Conservation (phyloP, 2,797 vertebrate genomes). For the Gambelia wislizenii region DNA sequence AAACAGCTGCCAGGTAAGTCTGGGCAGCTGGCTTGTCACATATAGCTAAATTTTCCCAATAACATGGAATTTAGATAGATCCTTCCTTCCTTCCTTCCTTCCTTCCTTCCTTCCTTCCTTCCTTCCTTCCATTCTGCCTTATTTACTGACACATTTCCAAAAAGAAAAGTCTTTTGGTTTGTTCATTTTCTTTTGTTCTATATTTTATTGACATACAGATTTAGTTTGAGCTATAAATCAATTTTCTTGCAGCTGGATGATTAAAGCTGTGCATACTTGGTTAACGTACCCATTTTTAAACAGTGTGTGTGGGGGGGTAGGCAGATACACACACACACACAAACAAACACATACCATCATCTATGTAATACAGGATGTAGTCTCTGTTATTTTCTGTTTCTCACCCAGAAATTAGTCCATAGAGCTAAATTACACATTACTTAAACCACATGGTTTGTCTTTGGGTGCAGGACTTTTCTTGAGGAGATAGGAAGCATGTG, state of each 20-base stretch:
- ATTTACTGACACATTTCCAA: not conserved
- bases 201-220: conserved; percentile 3
- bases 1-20: too few species aligned
- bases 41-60: too few species aligned
- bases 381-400: not conserved
- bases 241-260: not conserved
- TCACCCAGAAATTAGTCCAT: not conserved
- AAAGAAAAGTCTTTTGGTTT: not conserved
- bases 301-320: not conserved
- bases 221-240: not conserved
- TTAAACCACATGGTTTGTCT: not conserved
- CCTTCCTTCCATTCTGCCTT: not conserved
- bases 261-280: not conserved
- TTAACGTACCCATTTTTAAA: not conserved
- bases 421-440: not conserved
- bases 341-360: not conserved
- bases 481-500: not conserved
- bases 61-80: too few species aligned
- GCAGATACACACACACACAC: too few species aligned
- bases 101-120: not conserved
- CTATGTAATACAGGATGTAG: not conserved
- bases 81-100: not conserved
- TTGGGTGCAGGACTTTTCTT: not conserved
- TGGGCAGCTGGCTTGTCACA: too few species aligned
- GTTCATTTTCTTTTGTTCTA: not conserved